Conservation (phyloP, 2,888 invertebrate species). For the Corythucha ciliata region DNA sequence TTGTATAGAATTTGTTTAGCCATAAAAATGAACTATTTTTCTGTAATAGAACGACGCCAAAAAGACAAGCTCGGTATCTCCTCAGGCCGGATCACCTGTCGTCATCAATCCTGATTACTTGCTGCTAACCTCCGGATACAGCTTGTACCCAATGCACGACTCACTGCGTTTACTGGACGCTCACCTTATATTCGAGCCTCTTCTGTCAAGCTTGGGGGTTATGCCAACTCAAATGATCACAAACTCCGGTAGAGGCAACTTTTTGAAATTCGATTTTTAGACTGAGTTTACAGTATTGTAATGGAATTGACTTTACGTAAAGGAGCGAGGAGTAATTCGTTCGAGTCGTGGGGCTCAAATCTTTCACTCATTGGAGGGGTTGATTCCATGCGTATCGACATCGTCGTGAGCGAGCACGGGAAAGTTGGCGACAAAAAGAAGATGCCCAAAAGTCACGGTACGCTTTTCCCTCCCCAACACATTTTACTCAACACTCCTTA, state of each 20-base stretch:
- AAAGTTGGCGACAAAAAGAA: conserved; percentile 42
- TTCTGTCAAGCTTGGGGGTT: conserved; percentile 79
- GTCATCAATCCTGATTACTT: conserved; percentile 34
- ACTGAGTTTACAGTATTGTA: too few species aligned
- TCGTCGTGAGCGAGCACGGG: conserved; percentile 82
- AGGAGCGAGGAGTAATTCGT: conserved; percentile 53
- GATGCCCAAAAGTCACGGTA: conserved; percentile 4
- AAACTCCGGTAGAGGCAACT: conserved; percentile 31
- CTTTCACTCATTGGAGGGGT: conserved; percentile 73
- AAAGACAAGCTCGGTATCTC: conserved; percentile 1
- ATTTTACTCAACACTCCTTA: too few species aligned
- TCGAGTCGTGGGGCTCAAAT: conserved; percentile 83
- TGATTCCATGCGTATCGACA: conserved; percentile 83
- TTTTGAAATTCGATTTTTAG: not conserved
- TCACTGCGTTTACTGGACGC: conserved; percentile 80
- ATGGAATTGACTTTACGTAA: too few species aligned
- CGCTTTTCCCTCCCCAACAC: too few species aligned
- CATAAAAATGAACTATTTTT: not conserved
- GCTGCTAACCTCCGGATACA: conserved; percentile 45
- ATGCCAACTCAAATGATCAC: conserved; percentile 73
- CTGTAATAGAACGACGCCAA: conserved; percentile 7
- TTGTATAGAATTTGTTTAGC: not conserved
- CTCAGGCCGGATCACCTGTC: conserved; percentile 17
- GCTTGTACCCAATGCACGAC: conserved; percentile 68
- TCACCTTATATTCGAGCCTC: conserved; percentile 85